Base-by-base conservation (phyloP, 2,113 vertebrate genomes). In the Tichodroma muraria region DNA sequence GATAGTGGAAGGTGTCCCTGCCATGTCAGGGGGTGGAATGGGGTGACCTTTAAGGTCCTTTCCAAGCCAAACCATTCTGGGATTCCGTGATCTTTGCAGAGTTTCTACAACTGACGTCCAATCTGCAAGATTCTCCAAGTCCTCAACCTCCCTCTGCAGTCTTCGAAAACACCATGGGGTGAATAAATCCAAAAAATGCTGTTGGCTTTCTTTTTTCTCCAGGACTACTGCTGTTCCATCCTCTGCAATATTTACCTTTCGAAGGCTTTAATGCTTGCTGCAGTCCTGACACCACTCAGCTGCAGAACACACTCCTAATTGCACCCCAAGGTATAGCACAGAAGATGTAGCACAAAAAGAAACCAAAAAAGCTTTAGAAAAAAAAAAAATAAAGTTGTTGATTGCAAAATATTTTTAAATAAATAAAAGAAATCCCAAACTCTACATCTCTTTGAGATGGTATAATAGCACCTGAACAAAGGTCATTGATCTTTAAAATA, bases 271-370 rank as follows among this genome's bases (percentile, higher is more conserved):
- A 76, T 52, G 72, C 88, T 88, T 72, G 45, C 91, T 87, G 77
- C 96, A 80, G 93, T 69, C 86, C 82, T 92, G 94, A 80, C 47
- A 52, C 95, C 80, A 10, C 92, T 95, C 93, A 68, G 95, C 94
- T 73, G 75, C 80, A 90, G 90, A 91, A 35, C 89, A 73, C 64
- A 45, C 63, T 92, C 79, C 92, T 97, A 96, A 97, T 66, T 77
- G 89, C 52, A 89, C 94, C 82, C 95, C 16, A 7, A 94, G 71
- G 93, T 76, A 66, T 25, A 80, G 45, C 71, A 93, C 18, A 49
- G 37, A n/a, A 59, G 35, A 92, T 15, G 40, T 20, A 93, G 66
- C 68, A 54, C 15, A 56, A 44, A 57, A 63, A 33, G 33, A 31
- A 64, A 47, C 35, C 4, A 35, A 40, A 44, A n/a, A 50, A 17